Evolutionary conservation across 2,888 invertebrate genomes (phyloP), one percentile per base, ranked within the genome.

Genomic region (Ochropleura plecta): DNA sequence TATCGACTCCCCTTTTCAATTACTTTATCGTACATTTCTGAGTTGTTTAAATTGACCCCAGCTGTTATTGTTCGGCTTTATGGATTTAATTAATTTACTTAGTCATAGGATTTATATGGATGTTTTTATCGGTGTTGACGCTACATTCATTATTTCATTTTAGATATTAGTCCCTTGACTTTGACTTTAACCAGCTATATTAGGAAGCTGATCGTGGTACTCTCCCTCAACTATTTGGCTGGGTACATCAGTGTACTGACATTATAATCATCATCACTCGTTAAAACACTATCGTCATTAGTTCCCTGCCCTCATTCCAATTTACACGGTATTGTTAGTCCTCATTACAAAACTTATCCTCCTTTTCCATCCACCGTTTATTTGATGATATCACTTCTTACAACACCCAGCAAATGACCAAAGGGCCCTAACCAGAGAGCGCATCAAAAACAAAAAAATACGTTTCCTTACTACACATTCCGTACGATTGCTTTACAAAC

Each of bases 1-100:
- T 78, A 83, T 78, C 1, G 66, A 64, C 70, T 76, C 69, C 74
- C 60, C 63, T 81, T 82, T 73, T 71, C 76, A 82, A 82, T 82
- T 73, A 79, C 76, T 82, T 76, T 67, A 76, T 57, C 53, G 42
- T 79, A 49, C 60, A 20, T 66, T 80, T 71, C 62, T 55, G 12
- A 44, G 55, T n/a, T 40, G 9, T 69, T 49, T 55, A 8, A 76
- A 81, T 62, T 68, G 60, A 66, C 49, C 42, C 60, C 44, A 73
- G 51, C 12, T 73, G 64, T 73, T 70, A 60, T 60, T 65, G 7
- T 53, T 57, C 20, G 46, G 60, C 14, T 14, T 68, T 48, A 63
- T 18, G 18, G 57, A 18, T 48, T 73, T 16, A 63, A 44, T 67
- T 57, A 40, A 66, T 44, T 57, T 60, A 7, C 16, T 18, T n/a